A percentile compares a stretch with the other conserved stretches of the same genome.
Conservation (phyloP, 23 tunicate species). For the Trididemnum clinides region DNA sequence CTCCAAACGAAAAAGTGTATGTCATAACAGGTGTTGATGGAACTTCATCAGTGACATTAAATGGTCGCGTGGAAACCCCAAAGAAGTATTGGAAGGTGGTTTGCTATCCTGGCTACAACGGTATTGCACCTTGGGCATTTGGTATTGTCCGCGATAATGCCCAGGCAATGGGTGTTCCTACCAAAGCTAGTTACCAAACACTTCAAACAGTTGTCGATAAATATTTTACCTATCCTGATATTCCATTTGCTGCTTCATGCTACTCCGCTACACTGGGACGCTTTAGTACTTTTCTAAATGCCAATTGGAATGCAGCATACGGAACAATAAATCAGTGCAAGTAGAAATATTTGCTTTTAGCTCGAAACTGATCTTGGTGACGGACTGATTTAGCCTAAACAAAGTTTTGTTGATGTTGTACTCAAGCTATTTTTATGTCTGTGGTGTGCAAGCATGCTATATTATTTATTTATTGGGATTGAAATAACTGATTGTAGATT, state of each 20-base stretch:
- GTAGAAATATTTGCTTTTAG: too few species aligned
- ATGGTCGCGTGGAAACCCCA: conserved; percentile 71
- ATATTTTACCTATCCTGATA: conserved; percentile 49
- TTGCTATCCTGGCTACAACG: conserved; percentile 85
- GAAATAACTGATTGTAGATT: too few species aligned
- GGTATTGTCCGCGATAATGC: conserved; percentile 67
- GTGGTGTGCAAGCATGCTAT: too few species aligned
- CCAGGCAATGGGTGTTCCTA: background rate
- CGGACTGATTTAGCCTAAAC: too few species aligned
- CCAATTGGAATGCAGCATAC: background rate
- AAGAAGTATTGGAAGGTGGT: conserved; percentile 90
- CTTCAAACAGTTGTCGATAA: conserved; percentile 42
- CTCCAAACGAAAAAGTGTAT: conserved; percentile 61
- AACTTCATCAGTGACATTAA: conserved; percentile 50
- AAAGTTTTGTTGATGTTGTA: too few species aligned
- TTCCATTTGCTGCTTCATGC: conserved; percentile 66
- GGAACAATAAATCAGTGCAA: too few species aligned
- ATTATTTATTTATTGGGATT: too few species aligned
- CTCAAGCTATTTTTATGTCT: too few species aligned
- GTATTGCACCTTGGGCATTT: conserved; percentile 56
- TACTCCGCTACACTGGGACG: conserved; percentile 39
- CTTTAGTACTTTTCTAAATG: background rate
- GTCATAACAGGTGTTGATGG: conserved; percentile 85
- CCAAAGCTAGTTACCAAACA: conserved; percentile 18
- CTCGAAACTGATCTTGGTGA: too few species aligned